Evolutionary conservation across 2,888 invertebrate species (phyloP).

Genomic region (Schizaphis graminum): DNA sequence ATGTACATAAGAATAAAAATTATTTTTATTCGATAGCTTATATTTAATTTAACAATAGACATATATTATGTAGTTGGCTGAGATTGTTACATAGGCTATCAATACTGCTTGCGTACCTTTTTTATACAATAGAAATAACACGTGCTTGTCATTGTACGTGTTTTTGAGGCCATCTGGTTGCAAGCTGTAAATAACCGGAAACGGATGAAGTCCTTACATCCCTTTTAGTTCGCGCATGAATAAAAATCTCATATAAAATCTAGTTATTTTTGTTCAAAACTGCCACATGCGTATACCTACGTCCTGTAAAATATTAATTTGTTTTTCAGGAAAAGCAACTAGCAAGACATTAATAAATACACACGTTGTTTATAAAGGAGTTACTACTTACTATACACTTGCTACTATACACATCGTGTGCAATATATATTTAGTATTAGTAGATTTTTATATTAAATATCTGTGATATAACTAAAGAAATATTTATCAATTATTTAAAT

Average conservation of each 20-base stretch:
- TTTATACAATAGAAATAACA: conserved; percentile 23
- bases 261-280: conserved; percentile 31
- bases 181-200: conserved; percentile 30
- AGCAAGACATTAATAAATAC: neutral
- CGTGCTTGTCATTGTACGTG: conserved; percentile 28
- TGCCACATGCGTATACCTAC: neutral
- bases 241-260: conserved; percentile 11
- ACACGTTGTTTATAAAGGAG: neutral
- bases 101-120: conserved; percentile 7
- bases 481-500: neutral
- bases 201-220: conserved; percentile 47
- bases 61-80: neutral
- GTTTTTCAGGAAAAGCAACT: neutral
- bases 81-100: conserved; percentile 14
- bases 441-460: neutral
- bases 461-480: neutral
- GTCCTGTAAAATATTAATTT: neutral
- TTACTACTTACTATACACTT: no score
- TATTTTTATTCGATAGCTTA: neutral
- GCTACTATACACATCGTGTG: neutral
- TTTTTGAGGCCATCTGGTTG: conserved; percentile 39
- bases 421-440: neutral
- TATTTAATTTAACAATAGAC: conserved; percentile 5
- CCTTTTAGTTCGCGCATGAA: conserved; percentile 43
- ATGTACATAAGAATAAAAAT: neutral